Evolutionary conservation across 2,797 vertebrate genomes (phyloP).

Genomic region (Gouania willdenowi): DNA sequence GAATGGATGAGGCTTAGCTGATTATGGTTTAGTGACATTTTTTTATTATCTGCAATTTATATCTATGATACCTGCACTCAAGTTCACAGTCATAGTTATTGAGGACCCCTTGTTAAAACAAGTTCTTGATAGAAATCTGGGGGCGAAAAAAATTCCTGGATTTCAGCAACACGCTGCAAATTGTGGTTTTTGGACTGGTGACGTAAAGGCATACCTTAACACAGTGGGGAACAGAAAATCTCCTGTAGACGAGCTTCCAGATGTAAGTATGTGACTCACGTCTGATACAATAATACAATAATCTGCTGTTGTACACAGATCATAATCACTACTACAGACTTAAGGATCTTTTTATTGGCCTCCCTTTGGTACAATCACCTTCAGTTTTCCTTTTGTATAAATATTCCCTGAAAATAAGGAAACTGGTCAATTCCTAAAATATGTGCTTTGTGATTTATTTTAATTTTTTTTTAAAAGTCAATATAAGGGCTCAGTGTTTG

Average conservation of each 20-base stretch:
- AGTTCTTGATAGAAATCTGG: constrained; percentile 2
- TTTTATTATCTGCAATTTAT: constrained; percentile 20
- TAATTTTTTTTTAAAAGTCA: constrained; percentile 31
- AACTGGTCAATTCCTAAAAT: constrained; percentile 2
- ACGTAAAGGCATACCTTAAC: too few relatives aligned
- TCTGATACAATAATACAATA: constrained; percentile 5
- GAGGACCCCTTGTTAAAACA: background rate
- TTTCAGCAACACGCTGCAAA: constrained; percentile 1
- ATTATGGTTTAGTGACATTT: constrained; percentile 16
- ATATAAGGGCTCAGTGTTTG: constrained; percentile 63
- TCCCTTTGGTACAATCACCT: constrained; percentile 1
- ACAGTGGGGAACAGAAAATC: background rate
- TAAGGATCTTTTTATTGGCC: constrained; percentile 7
- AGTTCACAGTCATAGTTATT: constrained; percentile 20
- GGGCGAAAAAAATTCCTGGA: constrained; percentile 8
- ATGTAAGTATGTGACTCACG: background rate
- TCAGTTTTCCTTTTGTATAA: constrained; percentile 20
- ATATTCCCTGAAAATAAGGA: constrained; percentile 14
- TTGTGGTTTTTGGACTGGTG: constrained; percentile 11
- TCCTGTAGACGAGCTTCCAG: background rate
- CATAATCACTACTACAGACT: background rate
- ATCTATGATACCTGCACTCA: constrained; percentile 1
- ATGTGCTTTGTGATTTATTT: constrained; percentile 41
- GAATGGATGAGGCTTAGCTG: background rate
- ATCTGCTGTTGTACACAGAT: constrained; percentile 6